Base-by-base conservation (phyloP, 2,113 vertebrate species). In the Varanus komodoensis region DNA sequence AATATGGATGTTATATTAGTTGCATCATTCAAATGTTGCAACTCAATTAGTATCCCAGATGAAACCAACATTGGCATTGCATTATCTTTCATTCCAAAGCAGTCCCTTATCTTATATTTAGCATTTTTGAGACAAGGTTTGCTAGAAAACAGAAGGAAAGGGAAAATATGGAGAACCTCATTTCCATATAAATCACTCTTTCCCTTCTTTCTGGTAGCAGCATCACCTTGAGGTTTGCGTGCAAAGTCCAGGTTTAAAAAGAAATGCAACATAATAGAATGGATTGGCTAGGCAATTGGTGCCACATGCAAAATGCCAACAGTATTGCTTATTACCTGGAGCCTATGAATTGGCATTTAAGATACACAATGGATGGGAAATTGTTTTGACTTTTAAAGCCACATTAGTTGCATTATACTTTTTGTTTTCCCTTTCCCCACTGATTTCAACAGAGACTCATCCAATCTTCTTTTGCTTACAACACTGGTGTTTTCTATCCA, bases 111-210 rank as follows among this genome's bases (percentile, higher is more conserved):
- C n/a, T 84, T 0, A 74, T 89, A 86, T 88, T 50, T 92, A 88
- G 25, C 44, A 27, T 88, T 91, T 87, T 83, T 54, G 0, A 8
- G 86, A 69, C 78, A n/a, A 23, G 69, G 68, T 34, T 87, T 83
- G 77, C 87, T 91, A 68, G 89, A 86, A 91, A 73, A 1, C 68
- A 3, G 15, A 0, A 1, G 68, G 54, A 82, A 84, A 1, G 11
- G 32, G 54, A 89, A 91, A 78, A 84, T 84, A 86, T 67, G 79
- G 64, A 75, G 9, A 0, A 0, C 80, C 73, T 94, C 79, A 78
- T 96, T 94, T 92, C 86, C 82, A 71, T 94, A 75, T 78, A 93
- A 92, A 90, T 94, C 5, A 0, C 78, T 38, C 83, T 91, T 90
- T 88, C 79, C 12, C 68, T 54, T 77, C 89, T 71, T 82, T 14